These are phyloP conservation scores for Meiosimyza platycephala DNA, from an alignment of 2,888 invertebrate genomes.

Conservation along the genomic window DNA sequence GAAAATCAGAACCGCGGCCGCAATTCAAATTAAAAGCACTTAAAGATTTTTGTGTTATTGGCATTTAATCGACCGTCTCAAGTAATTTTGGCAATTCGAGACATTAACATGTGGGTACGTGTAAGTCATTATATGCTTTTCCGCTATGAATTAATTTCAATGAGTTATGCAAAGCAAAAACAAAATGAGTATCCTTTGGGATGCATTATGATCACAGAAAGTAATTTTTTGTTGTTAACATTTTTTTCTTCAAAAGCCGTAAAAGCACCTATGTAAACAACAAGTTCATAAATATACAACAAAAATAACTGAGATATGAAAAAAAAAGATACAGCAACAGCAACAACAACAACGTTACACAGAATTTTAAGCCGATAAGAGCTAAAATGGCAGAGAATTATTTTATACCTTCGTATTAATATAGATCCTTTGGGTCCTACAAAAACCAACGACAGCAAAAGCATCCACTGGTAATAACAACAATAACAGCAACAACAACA, in stretches of 20 bases:
- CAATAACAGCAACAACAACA: slow-evolving; percentile 53
- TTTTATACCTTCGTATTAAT: slow-evolving; percentile 41
- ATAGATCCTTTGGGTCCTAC: slow-evolving; percentile 52
- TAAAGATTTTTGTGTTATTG: too few species aligned
- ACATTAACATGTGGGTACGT: too few species aligned
- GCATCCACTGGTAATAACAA: slow-evolving; percentile 39
- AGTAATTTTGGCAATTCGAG: too few species aligned
- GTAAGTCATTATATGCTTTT: too few species aligned
- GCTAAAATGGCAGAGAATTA: slow-evolving; percentile 38
- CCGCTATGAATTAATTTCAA: not conserved
- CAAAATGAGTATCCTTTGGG: not conserved
- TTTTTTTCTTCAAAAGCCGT: not conserved
- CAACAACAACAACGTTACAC: not conserved
- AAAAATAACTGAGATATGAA: slow-evolving; percentile 10
- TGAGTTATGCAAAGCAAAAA: too few species aligned
- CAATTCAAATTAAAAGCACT: too few species aligned
- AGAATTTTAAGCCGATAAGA: slow-evolving; percentile 42
- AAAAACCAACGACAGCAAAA: slow-evolving; percentile 47
- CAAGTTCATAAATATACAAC: slow-evolving; percentile 31
- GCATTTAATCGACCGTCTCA: too few species aligned
- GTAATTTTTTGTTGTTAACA: not conserved
- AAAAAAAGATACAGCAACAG: not conserved
- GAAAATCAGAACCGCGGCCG: too few species aligned
- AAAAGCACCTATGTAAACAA: slow-evolving; percentile 6
- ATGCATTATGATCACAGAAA: slow-evolving; percentile 16